Conservation (phyloP, 2,888 invertebrate genomes). For the Leptura quadrifasciata region DNA sequence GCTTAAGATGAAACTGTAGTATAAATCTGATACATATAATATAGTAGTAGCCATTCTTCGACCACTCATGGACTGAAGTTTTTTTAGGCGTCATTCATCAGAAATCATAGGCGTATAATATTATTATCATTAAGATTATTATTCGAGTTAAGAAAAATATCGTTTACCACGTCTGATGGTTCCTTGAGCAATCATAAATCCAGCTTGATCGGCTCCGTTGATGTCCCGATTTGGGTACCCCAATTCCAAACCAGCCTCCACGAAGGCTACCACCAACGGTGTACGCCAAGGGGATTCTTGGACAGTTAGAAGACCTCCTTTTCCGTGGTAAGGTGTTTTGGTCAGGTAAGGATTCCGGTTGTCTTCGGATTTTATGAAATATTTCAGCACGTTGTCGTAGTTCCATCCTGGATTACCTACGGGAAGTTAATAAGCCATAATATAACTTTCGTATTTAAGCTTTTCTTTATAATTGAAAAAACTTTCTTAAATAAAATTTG, state of each 20-base stretch:
- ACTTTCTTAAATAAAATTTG: too few relatives aligned
- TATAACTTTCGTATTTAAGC: too few relatives aligned
- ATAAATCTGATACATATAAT: too few relatives aligned
- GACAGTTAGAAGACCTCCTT: conserved; percentile 83
- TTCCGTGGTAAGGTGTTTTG: conserved; percentile 81
- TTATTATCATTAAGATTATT: too few relatives aligned
- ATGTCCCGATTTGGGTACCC: conserved; percentile 85
- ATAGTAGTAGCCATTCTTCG: too few relatives aligned
- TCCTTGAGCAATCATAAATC: conserved; percentile 91
- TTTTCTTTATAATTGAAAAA: too few relatives aligned
- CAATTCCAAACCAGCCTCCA: conserved; percentile 87
- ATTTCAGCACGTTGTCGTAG: conserved; percentile 87
- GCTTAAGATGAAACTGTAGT: too few relatives aligned
- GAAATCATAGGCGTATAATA: too few relatives aligned
- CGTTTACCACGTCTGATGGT: conserved; percentile 83
- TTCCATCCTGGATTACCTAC: conserved; percentile 92
- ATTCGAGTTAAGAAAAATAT: not conserved
- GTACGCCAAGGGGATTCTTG: conserved; percentile 91
- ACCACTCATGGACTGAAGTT: too few relatives aligned
- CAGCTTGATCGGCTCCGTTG: conserved; percentile 86
- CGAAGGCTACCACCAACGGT: conserved; percentile 87
- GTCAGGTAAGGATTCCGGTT: conserved; percentile 90
- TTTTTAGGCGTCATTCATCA: too few relatives aligned
- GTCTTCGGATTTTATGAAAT: conserved; percentile 93
- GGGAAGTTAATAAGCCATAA: conserved; percentile 35